These are phyloP conservation scores for Pedionomus torquatus DNA, from an alignment of 2,113 vertebrate species.

Conservation along the genomic window DNA sequence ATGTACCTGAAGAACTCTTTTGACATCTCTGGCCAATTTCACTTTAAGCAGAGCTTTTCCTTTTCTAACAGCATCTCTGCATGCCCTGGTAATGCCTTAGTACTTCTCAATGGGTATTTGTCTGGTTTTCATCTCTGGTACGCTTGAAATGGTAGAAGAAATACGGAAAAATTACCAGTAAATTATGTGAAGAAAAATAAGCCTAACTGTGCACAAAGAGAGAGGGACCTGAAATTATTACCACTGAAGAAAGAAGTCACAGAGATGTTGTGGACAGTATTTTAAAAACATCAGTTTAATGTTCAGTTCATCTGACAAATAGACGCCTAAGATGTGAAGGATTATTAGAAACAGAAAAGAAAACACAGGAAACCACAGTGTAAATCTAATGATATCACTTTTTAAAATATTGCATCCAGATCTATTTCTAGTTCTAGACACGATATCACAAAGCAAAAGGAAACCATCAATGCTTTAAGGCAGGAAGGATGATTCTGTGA, in stretches of 20 bases:
- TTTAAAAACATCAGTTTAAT: background rate
- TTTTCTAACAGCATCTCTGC: background rate
- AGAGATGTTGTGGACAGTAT: background rate
- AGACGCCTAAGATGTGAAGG: background rate
- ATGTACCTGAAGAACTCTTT: background rate
- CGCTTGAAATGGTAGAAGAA: background rate
- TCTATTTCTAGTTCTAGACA: background rate
- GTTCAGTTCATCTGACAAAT: background rate
- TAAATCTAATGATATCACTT: background rate
- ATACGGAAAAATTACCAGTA: background rate
- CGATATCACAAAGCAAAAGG: background rate
- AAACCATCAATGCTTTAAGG: background rate
- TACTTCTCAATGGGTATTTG: background rate
- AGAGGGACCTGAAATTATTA: background rate
- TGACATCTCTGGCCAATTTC: background rate
- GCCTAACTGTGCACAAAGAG: background rate
- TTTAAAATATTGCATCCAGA: background rate
- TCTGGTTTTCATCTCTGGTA: background rate
- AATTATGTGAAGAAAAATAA: background rate
- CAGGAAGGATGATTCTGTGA: background rate
- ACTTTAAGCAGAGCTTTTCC: background rate
- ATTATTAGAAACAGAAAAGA: slow-evolving; percentile 29
- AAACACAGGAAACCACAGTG: background rate
- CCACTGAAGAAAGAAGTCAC: background rate
- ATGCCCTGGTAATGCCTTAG: background rate